Base-by-base conservation (phyloP, 1,140 invertebrate species). In the Brachystomella parvula region DNA sequence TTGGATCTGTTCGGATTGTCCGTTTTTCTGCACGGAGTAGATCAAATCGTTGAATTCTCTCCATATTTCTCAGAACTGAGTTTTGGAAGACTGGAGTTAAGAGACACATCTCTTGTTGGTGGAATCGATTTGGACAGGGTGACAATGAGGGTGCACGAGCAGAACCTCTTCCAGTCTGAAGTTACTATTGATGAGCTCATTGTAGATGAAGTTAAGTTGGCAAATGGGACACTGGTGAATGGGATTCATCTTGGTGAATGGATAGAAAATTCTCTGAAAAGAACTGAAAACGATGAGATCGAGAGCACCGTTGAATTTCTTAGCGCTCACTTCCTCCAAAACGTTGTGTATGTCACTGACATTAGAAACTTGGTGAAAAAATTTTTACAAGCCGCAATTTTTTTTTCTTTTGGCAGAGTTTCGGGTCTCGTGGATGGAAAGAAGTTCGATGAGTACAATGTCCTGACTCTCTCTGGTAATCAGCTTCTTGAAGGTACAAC, bases 231-330 rank as follows among this genome's bases (percentile, higher is more conserved):
- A 3, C 6, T 19, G 31, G 19, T 62, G 3, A 62, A 62, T 24
- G 60, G 35, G 15, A 47, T 62, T 15, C n/a, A 62, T 26, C 24
- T 62, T 6, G 33, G 19, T 3, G 60, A 62, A n/a, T 62, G 60
- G 60, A 9, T 6, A 6, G 39, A 32, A 44, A 9, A 32, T 39
- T 28, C 60, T 21, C 9, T 44, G 2, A 44, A 15, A 24, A 15
- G 3, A 15, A 39, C 15, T 12, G 19, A 24, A 39, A 12, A 62
- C 19, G 24, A 15, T 24, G 21, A 39, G 3, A 12, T 62, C 24
- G 15, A n/a, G 3, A 19, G 19, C 19, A 32, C 3, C 12, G 31
- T 62, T 12, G 26, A 32, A 47, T 19, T 62, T 44, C 15, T 9
- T 15, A 39, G 44, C 15, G 60, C 35, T 6, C 3, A 12, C 6